Conservation (phyloP, 2,113 vertebrate genomes). For the Festucalex cinctus region DNA sequence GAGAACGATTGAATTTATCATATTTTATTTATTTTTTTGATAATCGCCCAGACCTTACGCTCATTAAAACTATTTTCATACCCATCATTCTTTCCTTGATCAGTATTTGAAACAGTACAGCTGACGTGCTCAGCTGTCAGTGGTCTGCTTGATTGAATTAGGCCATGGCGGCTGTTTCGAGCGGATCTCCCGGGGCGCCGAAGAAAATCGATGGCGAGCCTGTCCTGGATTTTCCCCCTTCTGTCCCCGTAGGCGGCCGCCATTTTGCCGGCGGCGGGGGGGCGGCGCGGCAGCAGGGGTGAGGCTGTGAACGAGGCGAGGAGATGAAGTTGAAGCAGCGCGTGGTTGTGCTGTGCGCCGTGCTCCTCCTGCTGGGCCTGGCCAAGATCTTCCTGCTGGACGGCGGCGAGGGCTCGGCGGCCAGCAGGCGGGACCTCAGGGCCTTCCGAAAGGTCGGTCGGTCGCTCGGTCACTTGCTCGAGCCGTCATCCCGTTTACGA, state of each 20-base stretch:
- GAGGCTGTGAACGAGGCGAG: conserved; percentile 39
- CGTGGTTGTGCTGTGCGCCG: conserved; percentile 87
- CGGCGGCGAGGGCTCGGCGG: conserved; percentile 89
- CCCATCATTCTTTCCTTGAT: neutral
- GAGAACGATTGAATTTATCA: too few species aligned
- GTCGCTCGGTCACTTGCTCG: neutral
- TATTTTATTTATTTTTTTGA: too few species aligned
- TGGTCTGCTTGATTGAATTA: neutral
- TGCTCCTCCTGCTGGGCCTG: conserved; percentile 94
- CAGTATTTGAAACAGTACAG: neutral
- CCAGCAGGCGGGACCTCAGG: conserved; percentile 89
- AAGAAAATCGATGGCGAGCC: neutral
- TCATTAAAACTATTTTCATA: too few species aligned
- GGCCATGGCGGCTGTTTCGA: neutral
- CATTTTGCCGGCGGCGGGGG: conserved; percentile 8
- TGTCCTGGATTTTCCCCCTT: neutral
- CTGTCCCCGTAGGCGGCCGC: neutral
- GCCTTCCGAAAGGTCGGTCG: conserved; percentile 79
- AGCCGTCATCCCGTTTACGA: neutral
- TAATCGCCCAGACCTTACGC: too few species aligned
- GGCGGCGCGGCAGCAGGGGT: conserved; percentile 65
- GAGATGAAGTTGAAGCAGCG: conserved; percentile 99
- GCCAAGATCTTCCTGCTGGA: conserved; percentile 97
- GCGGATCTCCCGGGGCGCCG: neutral
- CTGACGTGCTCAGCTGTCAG: neutral